Conservation (phyloP, 2,113 vertebrate genomes). For the Callocephalon fimbriatum region DNA sequence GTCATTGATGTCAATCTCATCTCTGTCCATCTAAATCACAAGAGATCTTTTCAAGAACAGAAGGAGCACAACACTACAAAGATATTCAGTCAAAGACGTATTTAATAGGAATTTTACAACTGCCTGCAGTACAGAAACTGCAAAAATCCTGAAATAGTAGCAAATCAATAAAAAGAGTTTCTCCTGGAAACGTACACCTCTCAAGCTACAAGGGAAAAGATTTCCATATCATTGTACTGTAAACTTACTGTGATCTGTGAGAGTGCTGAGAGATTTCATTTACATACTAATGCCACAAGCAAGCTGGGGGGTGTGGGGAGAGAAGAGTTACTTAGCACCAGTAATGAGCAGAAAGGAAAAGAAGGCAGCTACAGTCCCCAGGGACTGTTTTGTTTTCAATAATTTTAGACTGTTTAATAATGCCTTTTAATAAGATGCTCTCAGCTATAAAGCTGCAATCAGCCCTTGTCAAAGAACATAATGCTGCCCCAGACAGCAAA, state of each 20-base stretch:
- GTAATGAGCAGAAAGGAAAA: slow-evolving; percentile 43
- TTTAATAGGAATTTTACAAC: not conserved
- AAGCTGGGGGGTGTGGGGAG: not conserved
- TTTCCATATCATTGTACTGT: not conserved
- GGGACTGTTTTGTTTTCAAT: slow-evolving; percentile 52
- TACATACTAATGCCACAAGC: slow-evolving; percentile 59
- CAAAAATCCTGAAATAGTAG: not conserved
- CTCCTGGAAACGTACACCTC: slow-evolving; percentile 22
- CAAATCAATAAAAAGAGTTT: slow-evolving; percentile 11
- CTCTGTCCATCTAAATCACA: not conserved
- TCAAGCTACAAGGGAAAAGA: not conserved
- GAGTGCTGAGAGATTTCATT: slow-evolving; percentile 48
- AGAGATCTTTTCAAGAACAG: not conserved
- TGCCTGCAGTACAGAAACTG: not conserved
- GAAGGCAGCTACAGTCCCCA: slow-evolving; percentile 19
- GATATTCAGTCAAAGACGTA: not conserved
- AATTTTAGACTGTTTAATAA: slow-evolving; percentile 60
- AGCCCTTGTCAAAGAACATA: slow-evolving; percentile 45
- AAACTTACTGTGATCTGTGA: not conserved
- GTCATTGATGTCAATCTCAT: not conserved
- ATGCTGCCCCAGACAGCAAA: slow-evolving; percentile 15
- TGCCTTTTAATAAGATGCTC: slow-evolving; percentile 25
- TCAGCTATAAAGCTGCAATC: slow-evolving; percentile 1
- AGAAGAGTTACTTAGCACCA: slow-evolving; percentile 39
- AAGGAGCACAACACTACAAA: not conserved